These are phyloP conservation scores for Maccullochella peelii DNA, from an alignment of 2,113 vertebrate species.

Conservation along the genomic window DNA sequence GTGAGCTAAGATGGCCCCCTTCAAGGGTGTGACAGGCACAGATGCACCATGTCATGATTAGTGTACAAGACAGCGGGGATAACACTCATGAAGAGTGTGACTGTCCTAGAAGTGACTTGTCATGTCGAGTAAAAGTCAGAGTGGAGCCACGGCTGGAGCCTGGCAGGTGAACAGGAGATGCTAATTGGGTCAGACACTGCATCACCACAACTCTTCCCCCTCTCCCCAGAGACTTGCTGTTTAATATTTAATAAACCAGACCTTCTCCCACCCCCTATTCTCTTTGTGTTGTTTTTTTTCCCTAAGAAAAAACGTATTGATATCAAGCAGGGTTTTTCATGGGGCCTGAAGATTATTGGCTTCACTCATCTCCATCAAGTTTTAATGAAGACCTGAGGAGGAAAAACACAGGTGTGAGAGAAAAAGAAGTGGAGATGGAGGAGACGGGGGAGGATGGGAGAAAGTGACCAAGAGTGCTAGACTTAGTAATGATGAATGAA, in stretches of 20 bases:
- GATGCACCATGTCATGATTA: conserved; percentile 64
- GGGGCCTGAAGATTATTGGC: conserved; percentile 79
- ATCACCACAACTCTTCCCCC: conserved; percentile 62
- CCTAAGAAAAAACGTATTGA: conserved; percentile 79
- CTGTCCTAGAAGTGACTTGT: conserved; percentile 60
- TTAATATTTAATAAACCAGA: conserved; percentile 84
- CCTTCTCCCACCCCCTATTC: conserved; percentile 38
- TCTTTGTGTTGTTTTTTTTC: conserved; percentile 25
- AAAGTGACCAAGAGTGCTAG: not conserved
- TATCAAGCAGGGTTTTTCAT: conserved; percentile 75
- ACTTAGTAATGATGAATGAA: not conserved
- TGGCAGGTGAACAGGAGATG: conserved; percentile 77
- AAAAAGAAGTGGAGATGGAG: not conserved
- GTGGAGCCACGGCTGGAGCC: conserved; percentile 47
- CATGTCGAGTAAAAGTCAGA: conserved; percentile 53
- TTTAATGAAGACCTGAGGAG: conserved; percentile 81
- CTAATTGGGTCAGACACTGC: conserved; percentile 80
- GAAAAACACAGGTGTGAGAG: conserved; percentile 24
- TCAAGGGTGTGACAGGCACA: conserved; percentile 53
- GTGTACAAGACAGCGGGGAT: conserved; percentile 29
- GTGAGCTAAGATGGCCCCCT: conserved; percentile 48
- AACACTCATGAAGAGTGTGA: conserved; percentile 44
- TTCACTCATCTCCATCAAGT: conserved; percentile 83
- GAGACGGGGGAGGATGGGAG: not conserved
- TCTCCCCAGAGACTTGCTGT: conserved; percentile 61